These are phyloP conservation scores for Pavo muticus DNA, from an alignment of 2,113 vertebrate genomes.

Conservation along the genomic window DNA sequence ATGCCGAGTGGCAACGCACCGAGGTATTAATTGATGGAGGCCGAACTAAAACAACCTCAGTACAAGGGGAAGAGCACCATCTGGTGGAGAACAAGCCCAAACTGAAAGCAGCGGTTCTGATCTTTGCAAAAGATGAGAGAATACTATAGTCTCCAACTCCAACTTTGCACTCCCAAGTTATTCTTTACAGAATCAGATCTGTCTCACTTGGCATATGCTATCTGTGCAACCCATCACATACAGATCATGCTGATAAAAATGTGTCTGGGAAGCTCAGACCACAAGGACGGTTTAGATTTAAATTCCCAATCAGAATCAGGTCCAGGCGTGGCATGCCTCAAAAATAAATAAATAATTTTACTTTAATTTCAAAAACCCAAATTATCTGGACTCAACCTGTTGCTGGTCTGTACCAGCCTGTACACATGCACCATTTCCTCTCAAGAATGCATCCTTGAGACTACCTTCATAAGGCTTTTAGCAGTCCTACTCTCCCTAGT, in stretches of 20 bases:
- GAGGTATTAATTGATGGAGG: fast-evolving
- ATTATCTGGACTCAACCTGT: background rate
- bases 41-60: background rate
- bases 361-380: background rate
- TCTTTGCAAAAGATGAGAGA: background rate
- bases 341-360: background rate
- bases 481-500: background rate
- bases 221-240: background rate
- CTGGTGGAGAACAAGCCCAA: constrained; percentile 47
- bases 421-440: background rate
- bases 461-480: background rate
- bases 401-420: background rate
- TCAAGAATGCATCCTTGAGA: background rate
- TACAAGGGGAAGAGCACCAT: constrained; percentile 65
- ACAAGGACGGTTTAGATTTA: background rate
- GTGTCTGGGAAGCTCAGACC: background rate
- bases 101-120: background rate
- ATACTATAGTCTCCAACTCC: background rate
- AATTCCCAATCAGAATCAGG: background rate
- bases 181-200: background rate
- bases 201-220: background rate
- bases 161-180: background rate
- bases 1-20: fast-evolving
- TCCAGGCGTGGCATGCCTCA: background rate
- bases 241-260: background rate